phyloP scores from a whole-genome alignment of 1,140 invertebrate genomes.

The Dendroctonus valens region DNA sequence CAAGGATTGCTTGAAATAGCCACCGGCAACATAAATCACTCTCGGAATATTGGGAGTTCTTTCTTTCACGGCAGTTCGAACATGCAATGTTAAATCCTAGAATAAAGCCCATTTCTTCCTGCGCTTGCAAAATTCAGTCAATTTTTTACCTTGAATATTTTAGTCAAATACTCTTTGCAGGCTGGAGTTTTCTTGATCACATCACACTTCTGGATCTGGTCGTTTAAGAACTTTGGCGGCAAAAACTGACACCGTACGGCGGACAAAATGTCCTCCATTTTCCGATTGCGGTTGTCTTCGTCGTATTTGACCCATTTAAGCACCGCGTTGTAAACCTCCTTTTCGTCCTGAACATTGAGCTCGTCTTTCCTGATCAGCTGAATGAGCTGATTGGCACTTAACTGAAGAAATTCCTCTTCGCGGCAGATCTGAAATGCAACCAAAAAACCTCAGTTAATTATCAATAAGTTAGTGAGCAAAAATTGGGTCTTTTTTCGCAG shows the following conservation, averaged over 20 bases:
- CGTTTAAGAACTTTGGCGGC: constrained; percentile 83
- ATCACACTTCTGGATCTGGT: constrained; percentile 88
- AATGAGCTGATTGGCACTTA: constrained; percentile 76
- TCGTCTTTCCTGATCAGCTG: constrained; percentile 81
- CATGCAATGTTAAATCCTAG: constrained; percentile 78
- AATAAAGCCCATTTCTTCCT: constrained; percentile 24
- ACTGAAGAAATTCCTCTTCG: constrained; percentile 86
- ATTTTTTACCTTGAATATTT: constrained; percentile 74
- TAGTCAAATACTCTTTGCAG: constrained; percentile 84
- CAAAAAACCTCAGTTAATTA: constrained; percentile 31
- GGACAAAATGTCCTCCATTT: constrained; percentile 83
- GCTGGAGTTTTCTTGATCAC: constrained; percentile 84
- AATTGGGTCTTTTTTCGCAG: not conserved
- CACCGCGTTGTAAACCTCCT: constrained; percentile 89
- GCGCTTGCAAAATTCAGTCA: not conserved
- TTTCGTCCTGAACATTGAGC: constrained; percentile 85
- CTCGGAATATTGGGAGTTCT: constrained; percentile 80
- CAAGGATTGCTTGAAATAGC: constrained; percentile 81
- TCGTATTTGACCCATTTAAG: constrained; percentile 88
- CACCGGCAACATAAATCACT: constrained; percentile 87
- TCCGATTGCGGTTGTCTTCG: constrained; percentile 75
- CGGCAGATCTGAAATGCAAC: constrained; percentile 84
- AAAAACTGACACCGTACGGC: constrained; percentile 88
- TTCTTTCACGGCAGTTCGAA: constrained; percentile 76
- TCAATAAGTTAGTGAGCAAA: no score